phyloP scores from a whole-genome alignment of 2,888 invertebrate genomes.

The Pseudococcus longispinus region DNA sequence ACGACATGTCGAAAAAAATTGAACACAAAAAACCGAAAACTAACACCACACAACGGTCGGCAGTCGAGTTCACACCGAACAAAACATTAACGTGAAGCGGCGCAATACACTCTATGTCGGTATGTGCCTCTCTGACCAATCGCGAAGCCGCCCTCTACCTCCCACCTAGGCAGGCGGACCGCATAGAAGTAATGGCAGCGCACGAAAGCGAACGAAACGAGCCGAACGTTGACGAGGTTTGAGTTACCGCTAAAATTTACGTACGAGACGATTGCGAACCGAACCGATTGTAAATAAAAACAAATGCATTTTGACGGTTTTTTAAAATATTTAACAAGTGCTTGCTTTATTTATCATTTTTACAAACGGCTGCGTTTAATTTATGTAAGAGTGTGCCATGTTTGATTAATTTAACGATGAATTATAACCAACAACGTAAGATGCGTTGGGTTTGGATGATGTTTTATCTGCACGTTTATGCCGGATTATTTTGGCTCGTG shows the following conservation, averaged over 20 bases:
- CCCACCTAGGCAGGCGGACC: constrained; percentile 51
- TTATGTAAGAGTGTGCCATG: constrained; percentile 13
- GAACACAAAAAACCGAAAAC: constrained; percentile 34
- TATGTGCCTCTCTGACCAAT: constrained; percentile 54
- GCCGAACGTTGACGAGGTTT: constrained; percentile 2
- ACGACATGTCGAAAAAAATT: constrained; percentile 38
- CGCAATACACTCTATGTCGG: constrained; percentile 47
- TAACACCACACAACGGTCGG: constrained; percentile 33
- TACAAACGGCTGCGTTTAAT: constrained; percentile 8
- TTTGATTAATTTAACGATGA: constrained; percentile 33
- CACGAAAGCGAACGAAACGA: not conserved
- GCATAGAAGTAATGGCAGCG: constrained; percentile 51
- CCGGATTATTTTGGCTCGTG: too few species aligned
- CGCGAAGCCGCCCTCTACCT: constrained; percentile 52
- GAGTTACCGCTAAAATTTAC: not conserved
- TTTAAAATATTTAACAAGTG: constrained; percentile 28
- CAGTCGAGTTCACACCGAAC: constrained; percentile 33
- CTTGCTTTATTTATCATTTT: constrained; percentile 30
- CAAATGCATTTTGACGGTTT: constrained; percentile 40
- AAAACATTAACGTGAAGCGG: constrained; percentile 40
- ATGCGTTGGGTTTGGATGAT: not conserved
- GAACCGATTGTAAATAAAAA: constrained; percentile 30
- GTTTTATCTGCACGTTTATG: too few species aligned
- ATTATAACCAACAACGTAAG: not conserved
- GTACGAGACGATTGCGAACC: not conserved